Base-by-base conservation (phyloP, 2,797 vertebrate species). In the Crocidura indochinensis region DNA sequence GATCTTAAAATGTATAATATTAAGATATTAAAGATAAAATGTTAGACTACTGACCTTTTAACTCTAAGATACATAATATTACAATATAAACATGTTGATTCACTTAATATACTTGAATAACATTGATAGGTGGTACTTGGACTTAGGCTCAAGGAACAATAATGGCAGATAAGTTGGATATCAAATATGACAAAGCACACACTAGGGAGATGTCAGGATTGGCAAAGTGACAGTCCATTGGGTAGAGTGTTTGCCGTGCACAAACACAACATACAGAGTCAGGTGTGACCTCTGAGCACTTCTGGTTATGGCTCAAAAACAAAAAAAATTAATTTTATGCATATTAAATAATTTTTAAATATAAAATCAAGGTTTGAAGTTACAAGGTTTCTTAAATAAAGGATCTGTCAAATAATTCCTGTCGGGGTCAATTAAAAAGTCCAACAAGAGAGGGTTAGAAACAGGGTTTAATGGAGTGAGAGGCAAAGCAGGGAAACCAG, bases 61-160 rank as follows among this genome's bases (percentile, higher is more conserved):
- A 74, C 88, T 20, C 72, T 78, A 83, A 93, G 7, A 74, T 31
- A 87, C 24, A 84, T 65, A 65, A 91, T 87, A 89, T 73, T 69
- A 71, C 15, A 87, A 76, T 53, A 88, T 29, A 93, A 77, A 75
- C 60, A 31, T 86, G 14, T 62, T 73, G 67, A 87, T 84, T 56
- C 12, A 87, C 24, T 92, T 86, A 95, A 88, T 81, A 92, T 75
- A 91, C 81, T 79, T 91, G 38, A 93, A 74, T 90, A 88, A 93
- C 29, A 64, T 0, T 74, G 73, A 77, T 47, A 88, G 69, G 93
- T 76, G 51, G 84, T 24, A 24, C 90, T 92, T 74, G 69, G 46
- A 92, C 72, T 84, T 84, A 78, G 49, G 91, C 77, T 94, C 76
- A 91, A 91, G 78, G 67, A 80, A 29, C 85, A 75, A 91, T 92